A percentile compares a stretch with the other conserved stretches of the same genome.
phyloP scores from a whole-genome alignment of 2,113 vertebrate species.

The Eulacestoma nigropectus region DNA sequence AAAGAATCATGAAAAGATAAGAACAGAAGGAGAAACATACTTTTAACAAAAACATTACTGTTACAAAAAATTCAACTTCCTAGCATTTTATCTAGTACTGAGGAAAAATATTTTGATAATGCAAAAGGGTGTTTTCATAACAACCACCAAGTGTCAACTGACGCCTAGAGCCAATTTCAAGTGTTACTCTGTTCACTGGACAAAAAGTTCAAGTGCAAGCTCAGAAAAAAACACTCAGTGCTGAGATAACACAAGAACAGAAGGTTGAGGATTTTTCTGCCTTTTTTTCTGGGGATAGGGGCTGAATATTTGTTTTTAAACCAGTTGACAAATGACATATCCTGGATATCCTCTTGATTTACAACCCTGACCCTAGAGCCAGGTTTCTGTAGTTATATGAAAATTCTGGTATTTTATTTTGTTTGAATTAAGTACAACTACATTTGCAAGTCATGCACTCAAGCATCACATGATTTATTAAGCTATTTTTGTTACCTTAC shows the following conservation, averaged over 20 bases:
- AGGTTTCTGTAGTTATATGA: not conserved
- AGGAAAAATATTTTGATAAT: not conserved
- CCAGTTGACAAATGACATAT: not conserved
- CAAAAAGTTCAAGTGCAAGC: not conserved
- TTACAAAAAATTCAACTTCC: not conserved
- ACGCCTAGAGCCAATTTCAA: not conserved
- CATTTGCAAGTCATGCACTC: not conserved
- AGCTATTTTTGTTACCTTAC: constrained; percentile 2
- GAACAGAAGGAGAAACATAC: not conserved
- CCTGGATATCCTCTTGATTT: not conserved
- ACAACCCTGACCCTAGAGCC: not conserved
- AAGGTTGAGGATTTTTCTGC: not conserved
- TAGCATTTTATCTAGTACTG: not conserved
- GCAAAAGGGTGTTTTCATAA: not conserved
- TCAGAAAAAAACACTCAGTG: not conserved
- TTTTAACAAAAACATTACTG: not conserved
- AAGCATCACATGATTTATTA: not conserved
- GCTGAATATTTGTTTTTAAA: not conserved
- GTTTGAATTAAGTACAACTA: not conserved
- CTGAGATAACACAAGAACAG: not conserved
- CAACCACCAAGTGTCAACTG: not conserved
- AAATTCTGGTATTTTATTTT: not conserved
- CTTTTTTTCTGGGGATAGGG: not conserved
- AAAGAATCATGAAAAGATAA: not conserved
- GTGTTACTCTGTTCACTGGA: not conserved